A percentile compares a stretch with the other conserved stretches of the same genome.
Evolutionary conservation across 2,888 invertebrate genomes (phyloP).

Genomic region (Emmelina monodactyla): DNA sequence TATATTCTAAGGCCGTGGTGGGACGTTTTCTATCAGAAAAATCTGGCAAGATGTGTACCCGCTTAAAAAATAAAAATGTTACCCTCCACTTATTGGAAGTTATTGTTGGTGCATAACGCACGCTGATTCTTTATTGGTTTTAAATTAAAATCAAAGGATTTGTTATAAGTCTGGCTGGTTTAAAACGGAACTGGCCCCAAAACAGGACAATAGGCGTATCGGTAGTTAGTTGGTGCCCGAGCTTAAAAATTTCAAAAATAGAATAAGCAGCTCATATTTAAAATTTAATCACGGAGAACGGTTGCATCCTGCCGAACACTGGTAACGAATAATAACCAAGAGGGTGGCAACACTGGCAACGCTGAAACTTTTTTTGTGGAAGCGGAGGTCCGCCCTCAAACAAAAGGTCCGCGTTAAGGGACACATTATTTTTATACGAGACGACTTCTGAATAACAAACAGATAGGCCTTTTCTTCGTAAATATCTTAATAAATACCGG

Average conservation of each 20-base stretch:
- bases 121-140: too few relatives aligned
- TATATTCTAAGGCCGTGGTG: constrained; percentile 47
- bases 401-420: constrained; percentile 54
- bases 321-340: constrained; percentile 54
- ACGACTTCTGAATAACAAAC: constrained; percentile 55
- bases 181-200: too few relatives aligned
- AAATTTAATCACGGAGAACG: constrained; percentile 51
- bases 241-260: too few relatives aligned
- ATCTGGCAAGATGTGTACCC: constrained; percentile 38
- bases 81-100: constrained; percentile 20
- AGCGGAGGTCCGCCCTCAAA: constrained; percentile 28
- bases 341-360: constrained; percentile 43
- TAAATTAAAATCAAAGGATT: too few relatives aligned
- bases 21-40: constrained; percentile 52
- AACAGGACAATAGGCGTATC: too few relatives aligned
- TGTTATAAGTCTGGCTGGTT: too few relatives aligned
- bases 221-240: too few relatives aligned
- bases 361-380: too few relatives aligned
- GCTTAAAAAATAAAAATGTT: constrained; percentile 26
- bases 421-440: constrained; percentile 57
- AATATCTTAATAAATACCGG: constrained; percentile 57
- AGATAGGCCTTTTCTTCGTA: constrained; percentile 44
- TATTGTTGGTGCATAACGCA: too few relatives aligned
- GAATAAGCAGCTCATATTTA: constrained; percentile 31
- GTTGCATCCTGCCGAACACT: constrained; percentile 57